These are phyloP conservation scores for Parapristionchus giblindavisi DNA, from an alignment of 2,888 invertebrate genomes.

Conservation along the genomic window DNA sequence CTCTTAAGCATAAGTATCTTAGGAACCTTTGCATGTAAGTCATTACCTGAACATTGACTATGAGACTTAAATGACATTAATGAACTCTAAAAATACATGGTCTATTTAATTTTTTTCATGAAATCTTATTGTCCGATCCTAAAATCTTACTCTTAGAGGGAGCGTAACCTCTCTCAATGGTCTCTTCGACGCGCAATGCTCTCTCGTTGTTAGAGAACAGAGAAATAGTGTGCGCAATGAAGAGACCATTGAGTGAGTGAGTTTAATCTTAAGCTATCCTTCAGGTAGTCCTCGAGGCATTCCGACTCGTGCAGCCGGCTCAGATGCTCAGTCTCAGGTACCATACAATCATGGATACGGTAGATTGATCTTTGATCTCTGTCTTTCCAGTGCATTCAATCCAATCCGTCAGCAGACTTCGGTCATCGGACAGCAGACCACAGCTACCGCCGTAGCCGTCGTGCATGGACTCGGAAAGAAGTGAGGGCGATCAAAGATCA, in stretches of 20 bases:
- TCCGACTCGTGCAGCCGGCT: slow-evolving; percentile 17
- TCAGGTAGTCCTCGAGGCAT: slow-evolving; percentile 34
- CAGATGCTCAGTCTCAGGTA: slow-evolving; percentile 23
- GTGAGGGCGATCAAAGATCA: slow-evolving; percentile 4
- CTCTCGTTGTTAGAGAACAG: no score
- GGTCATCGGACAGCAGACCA: slow-evolving; percentile 17
- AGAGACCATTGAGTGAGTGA: no score
- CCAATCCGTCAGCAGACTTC: slow-evolving; percentile 36
- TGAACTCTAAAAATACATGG: no score
- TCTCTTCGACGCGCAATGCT: no score
- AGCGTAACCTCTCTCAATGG: no score
- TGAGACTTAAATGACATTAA: no score
- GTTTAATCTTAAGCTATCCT: no score
- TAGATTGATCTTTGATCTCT: background rate
- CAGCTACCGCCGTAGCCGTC: slow-evolving; percentile 19
- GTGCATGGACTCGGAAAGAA: slow-evolving; percentile 37
- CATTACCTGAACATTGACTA: no score
- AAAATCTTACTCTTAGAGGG: no score
- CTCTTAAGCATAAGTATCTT: no score
- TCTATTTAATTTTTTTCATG: background rate
- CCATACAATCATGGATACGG: background rate
- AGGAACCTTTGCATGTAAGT: no score
- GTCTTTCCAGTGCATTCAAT: slow-evolving; percentile 6
- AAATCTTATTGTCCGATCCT: slow-evolving; percentile 1
- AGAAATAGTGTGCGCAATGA: no score